phyloP scores from a whole-genome alignment of 1,140 invertebrate species.

The Armadillidium nasatum region DNA sequence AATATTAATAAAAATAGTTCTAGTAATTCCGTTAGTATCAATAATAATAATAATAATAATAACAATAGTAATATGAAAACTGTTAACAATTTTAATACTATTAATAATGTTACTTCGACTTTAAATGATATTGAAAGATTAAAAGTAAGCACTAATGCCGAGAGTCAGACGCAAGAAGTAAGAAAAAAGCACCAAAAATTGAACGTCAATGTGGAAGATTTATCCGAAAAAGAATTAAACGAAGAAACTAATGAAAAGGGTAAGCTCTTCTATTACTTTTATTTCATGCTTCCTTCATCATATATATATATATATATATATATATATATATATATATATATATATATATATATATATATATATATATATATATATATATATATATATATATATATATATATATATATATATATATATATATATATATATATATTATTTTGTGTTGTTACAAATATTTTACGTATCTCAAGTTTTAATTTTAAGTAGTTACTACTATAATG shows the following conservation, averaged over 20 bases:
- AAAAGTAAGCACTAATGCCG: background rate
- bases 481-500: no score
- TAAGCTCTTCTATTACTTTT: background rate
- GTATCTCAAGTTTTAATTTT: no score
- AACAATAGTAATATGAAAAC: background rate
- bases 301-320: no score
- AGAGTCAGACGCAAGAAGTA: background rate
- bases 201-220: background rate
- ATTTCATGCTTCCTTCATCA: no score
- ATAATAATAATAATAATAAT: background rate
- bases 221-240: background rate
- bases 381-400: no score
- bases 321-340: no score
- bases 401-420: no score
- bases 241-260: background rate
- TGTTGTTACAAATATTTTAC: no score
- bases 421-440: no score
- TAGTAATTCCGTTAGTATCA: background rate
- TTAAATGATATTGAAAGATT: background rate
- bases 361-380: no score
- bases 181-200: background rate
- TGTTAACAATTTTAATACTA: background rate
- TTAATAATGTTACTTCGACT: background rate
- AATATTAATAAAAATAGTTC: background rate
- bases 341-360: no score